These are phyloP conservation scores for Bungarus multicinctus DNA, from an alignment of 2,113 vertebrate genomes.

Conservation along the genomic window DNA sequence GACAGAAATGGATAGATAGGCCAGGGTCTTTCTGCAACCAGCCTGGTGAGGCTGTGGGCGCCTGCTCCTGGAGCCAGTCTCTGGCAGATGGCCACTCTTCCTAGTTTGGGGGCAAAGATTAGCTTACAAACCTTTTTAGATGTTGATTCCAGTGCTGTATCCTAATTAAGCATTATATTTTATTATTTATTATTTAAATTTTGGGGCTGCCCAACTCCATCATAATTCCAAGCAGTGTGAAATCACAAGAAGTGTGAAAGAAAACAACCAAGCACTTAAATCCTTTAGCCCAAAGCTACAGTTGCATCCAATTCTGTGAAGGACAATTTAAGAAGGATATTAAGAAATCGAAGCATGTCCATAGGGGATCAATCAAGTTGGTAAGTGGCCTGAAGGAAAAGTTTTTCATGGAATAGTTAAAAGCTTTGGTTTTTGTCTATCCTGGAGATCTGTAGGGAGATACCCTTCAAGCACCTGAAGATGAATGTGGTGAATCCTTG, in stretches of 20 bases:
- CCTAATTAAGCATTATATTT: not conserved
- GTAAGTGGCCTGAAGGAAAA: not conserved
- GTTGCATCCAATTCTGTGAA: not conserved
- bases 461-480: no score
- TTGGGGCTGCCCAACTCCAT: not conserved
- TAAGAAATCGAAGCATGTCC: not conserved
- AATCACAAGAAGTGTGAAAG: not conserved
- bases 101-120: not conserved
- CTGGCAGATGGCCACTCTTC: no score
- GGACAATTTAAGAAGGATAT: not conserved
- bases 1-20: no score
- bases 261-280: not conserved
- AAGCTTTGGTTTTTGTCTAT: not conserved
- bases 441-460: no score
- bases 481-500: no score
- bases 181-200: not conserved
- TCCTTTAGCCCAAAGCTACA: not conserved
- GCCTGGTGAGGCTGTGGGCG: no score
- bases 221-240: fast-evolving
- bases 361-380: not conserved
- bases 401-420: not conserved
- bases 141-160: not conserved
- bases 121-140: not conserved
- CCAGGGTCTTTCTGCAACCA: no score
- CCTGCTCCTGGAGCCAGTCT: constrained; percentile 27